phyloP scores from a whole-genome alignment of 2,797 vertebrate species.

The Enteromius paludinosus region DNA sequence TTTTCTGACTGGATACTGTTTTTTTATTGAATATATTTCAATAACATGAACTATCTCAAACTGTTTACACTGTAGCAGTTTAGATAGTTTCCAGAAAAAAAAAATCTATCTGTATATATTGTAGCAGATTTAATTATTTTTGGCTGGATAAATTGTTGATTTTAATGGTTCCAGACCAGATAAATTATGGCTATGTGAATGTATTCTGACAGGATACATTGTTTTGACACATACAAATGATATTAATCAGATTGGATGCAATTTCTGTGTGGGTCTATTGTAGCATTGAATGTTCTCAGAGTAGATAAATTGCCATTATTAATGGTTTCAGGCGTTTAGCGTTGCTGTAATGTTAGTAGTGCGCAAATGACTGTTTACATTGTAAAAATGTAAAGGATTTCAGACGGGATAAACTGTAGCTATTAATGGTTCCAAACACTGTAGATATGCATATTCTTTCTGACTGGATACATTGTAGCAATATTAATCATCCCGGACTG shows the following conservation, averaged over 20 bases:
- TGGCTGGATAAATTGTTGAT: neutral
- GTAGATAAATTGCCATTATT: neutral
- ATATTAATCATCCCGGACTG: constrained; percentile 15
- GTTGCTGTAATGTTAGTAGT: neutral
- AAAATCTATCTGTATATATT: neutral
- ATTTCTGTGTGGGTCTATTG: no score
- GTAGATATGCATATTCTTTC: neutral
- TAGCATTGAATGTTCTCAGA: neutral
- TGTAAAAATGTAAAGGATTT: neutral
- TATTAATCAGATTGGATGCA: no score
- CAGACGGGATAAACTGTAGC: neutral
- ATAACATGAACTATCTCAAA: neutral
- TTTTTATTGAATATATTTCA: neutral
- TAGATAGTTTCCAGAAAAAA: neutral
- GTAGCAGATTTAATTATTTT: neutral
- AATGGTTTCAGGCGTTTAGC: neutral
- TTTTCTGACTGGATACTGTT: neutral
- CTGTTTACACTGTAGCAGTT: neutral
- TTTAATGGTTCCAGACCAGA: neutral
- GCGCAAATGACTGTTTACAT: neutral
- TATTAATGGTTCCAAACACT: neutral
- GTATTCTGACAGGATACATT: neutral
- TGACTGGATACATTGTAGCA: constrained; percentile 6
- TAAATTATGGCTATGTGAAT: neutral
- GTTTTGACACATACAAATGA: no score